Conservation (phyloP, 2,113 vertebrate species). For the Acanthisitta chloris region DNA sequence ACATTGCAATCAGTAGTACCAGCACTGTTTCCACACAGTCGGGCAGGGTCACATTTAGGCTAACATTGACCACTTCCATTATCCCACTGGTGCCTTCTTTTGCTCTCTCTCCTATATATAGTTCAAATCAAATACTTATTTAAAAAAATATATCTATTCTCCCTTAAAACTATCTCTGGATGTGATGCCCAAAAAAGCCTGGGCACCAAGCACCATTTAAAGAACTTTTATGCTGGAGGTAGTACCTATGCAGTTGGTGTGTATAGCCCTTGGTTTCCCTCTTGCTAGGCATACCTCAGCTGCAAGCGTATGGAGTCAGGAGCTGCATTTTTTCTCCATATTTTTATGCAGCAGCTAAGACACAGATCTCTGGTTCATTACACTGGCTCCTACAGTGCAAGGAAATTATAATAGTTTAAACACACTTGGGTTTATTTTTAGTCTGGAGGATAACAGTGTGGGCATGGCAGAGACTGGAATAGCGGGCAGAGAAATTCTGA, state of each 20-base stretch:
- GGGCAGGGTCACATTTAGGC: background rate
- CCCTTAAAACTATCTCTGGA: background rate
- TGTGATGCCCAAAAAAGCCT: background rate
- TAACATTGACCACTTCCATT: background rate
- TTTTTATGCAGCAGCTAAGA: background rate
- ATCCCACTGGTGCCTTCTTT: background rate
- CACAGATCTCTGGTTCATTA: background rate
- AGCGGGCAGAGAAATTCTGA: background rate
- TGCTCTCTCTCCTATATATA: background rate
- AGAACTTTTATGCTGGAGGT: background rate
- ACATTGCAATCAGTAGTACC: background rate
- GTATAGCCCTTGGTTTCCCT: background rate
- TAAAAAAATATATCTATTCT: background rate
- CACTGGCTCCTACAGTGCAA: background rate
- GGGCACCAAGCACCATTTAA: background rate
- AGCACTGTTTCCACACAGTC: background rate
- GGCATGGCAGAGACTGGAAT: background rate
- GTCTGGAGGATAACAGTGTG: background rate
- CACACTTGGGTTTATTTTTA: background rate
- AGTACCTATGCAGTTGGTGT: background rate
- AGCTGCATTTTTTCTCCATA: background rate
- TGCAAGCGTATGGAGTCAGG: background rate
- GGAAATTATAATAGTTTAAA: conserved; percentile 17
- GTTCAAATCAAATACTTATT: background rate
- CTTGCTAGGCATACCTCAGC: background rate